A percentile compares a stretch with the other conserved stretches of the same genome.
Conservation (phyloP, 64 coral and sea anemone species). For the Montipora capricornis region DNA sequence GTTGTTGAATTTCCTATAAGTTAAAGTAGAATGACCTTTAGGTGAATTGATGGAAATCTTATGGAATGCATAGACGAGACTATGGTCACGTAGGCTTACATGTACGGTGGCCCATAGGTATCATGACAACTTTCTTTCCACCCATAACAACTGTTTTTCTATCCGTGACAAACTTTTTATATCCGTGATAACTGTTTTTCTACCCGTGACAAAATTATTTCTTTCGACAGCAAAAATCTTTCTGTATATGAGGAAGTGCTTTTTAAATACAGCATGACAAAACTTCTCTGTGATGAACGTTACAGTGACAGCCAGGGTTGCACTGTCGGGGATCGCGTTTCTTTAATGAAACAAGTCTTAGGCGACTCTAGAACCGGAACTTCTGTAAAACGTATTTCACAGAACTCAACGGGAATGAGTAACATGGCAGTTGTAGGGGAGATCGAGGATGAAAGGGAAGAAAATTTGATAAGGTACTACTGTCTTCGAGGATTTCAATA, state of each 20-base stretch:
- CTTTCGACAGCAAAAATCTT: too few relatives aligned
- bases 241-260: too few relatives aligned
- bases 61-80: constrained; percentile 39
- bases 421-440: not conserved
- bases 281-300: too few relatives aligned
- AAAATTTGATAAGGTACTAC: constrained; percentile 29
- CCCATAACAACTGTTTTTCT: too few relatives aligned
- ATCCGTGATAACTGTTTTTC: too few relatives aligned
- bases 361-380: not conserved
- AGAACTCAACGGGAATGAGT: not conserved
- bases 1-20: constrained; percentile 29
- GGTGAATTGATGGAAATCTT: constrained; percentile 20
- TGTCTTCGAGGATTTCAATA: constrained; percentile 36
- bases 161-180: too few relatives aligned
- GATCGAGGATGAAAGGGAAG: not conserved
- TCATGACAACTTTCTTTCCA: too few relatives aligned
- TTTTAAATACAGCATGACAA: too few relatives aligned
- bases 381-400: not conserved
- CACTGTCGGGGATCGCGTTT: not conserved
- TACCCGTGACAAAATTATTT: not conserved
- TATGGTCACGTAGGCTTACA: constrained; percentile 65
- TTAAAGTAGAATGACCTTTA: constrained; percentile 41
- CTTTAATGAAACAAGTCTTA: not conserved
- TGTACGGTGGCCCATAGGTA: not conserved
- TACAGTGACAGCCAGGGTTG: not conserved